Evolutionary conservation across 2,113 vertebrate species (phyloP).

Genomic region (Cnemophilus loriae): DNA sequence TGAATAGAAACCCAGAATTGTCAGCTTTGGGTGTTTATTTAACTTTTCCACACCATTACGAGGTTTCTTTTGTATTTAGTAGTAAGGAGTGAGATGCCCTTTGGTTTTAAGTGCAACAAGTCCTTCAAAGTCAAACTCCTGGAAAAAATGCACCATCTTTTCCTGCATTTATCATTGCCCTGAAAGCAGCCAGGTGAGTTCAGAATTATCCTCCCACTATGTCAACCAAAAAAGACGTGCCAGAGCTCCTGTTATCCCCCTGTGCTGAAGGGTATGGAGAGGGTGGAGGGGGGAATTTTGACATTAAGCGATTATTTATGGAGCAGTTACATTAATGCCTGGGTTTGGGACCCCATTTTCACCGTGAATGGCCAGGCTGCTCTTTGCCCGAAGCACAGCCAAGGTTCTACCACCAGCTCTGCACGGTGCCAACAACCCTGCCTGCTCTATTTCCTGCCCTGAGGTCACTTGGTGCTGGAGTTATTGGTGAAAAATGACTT

Average conservation of each 20-base stretch:
- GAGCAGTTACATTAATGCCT: background rate
- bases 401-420: background rate
- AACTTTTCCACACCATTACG: background rate
- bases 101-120: background rate
- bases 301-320: background rate
- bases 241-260: background rate
- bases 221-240: fast-evolving
- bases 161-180: background rate
- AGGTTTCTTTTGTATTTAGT: background rate
- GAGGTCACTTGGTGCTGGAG: background rate
- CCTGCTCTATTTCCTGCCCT: background rate
- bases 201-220: background rate
- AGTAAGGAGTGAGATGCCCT: background rate
- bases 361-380: background rate
- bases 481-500: background rate
- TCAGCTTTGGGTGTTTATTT: background rate
- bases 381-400: background rate
- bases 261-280: fast-evolving
- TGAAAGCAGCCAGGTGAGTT: background rate
- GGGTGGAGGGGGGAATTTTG: background rate
- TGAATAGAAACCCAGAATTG: background rate
- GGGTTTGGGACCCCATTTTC: background rate
- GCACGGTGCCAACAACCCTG: background rate
- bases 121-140: background rate
- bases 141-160: background rate